phyloP scores from a whole-genome alignment of 2,797 vertebrate genomes.

The Buceros bicornis region DNA sequence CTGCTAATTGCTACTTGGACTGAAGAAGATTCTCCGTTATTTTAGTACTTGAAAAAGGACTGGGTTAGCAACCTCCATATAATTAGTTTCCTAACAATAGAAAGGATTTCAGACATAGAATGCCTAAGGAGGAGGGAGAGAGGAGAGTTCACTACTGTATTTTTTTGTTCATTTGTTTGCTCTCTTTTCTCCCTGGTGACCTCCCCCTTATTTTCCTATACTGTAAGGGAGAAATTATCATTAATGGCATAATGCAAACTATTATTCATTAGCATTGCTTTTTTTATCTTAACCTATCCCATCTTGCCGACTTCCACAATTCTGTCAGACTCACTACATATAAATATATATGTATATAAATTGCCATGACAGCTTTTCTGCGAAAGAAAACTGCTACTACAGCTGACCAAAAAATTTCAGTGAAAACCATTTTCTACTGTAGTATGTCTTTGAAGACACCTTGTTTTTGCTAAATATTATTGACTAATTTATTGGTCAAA shows the following conservation, averaged over 20 bases:
- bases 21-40: background rate
- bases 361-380: background rate
- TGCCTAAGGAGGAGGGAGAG: background rate
- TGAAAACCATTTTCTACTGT: background rate
- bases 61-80: background rate
- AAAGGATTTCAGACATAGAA: background rate
- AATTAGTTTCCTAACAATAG: conserved; percentile 33
- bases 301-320: background rate
- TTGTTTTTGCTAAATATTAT: background rate
- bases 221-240: background rate
- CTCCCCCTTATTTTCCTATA: background rate
- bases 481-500: background rate
- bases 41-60: conserved; percentile 10
- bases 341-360: background rate
- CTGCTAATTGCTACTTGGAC: conserved; percentile 33
- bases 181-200: background rate
- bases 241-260: background rate
- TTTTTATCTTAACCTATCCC: background rate
- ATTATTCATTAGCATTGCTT: background rate
- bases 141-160: background rate
- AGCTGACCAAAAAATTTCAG: background rate
- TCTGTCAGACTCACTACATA: background rate
- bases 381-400: background rate
- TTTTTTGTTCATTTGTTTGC: background rate
- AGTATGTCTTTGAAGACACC: background rate